Percentiles rank a stretch among this genome's conserved stretches.
These are phyloP conservation scores for Oncorhynchus keta DNA, from an alignment of 2,113 vertebrate genomes.

Conservation along the genomic window DNA sequence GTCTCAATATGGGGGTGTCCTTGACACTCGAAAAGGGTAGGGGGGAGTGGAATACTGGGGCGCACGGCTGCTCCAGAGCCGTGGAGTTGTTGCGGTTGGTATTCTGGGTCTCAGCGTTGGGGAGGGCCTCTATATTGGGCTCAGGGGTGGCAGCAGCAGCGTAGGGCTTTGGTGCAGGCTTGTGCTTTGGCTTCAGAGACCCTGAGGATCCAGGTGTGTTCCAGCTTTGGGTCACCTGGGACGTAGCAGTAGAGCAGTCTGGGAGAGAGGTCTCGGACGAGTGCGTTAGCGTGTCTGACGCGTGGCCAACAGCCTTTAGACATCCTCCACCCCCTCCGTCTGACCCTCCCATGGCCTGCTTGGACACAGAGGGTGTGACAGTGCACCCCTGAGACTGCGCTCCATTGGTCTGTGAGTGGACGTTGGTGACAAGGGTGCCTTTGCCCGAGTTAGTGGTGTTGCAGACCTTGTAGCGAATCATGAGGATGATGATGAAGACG, in stretches of 20 bases:
- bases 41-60: conserved; percentile 23
- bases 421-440: conserved; percentile 86
- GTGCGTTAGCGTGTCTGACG: conserved; percentile 66
- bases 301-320: conserved; percentile 50
- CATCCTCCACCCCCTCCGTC: conserved; percentile 68
- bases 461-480: conserved; percentile 99
- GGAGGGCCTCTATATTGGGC: conserved; percentile 64
- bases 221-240: conserved; percentile 82
- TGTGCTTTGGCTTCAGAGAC: conserved; percentile 87
- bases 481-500: conserved; percentile 98
- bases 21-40: conserved; percentile 49
- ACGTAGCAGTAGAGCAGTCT: conserved; percentile 84
- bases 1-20: conserved; percentile 65
- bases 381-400: conserved; percentile 84
- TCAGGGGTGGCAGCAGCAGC: conserved; percentile 46
- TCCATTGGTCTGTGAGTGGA: conserved; percentile 95
- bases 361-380: conserved; percentile 83
- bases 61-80: conserved; percentile 74
- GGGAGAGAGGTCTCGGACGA: conserved; percentile 79
- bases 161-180: conserved; percentile 76
- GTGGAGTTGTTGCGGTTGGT: conserved; percentile 97
- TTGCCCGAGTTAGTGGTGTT: conserved; percentile 82
- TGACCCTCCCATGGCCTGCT: conserved; percentile 78
- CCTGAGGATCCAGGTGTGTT: conserved; percentile 65
- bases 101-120: conserved; percentile 83